A percentile compares a stretch with the other conserved stretches of the same genome.
phyloP scores from a whole-genome alignment of 2,797 vertebrate species.

The Schizothorax lantsangensis region DNA sequence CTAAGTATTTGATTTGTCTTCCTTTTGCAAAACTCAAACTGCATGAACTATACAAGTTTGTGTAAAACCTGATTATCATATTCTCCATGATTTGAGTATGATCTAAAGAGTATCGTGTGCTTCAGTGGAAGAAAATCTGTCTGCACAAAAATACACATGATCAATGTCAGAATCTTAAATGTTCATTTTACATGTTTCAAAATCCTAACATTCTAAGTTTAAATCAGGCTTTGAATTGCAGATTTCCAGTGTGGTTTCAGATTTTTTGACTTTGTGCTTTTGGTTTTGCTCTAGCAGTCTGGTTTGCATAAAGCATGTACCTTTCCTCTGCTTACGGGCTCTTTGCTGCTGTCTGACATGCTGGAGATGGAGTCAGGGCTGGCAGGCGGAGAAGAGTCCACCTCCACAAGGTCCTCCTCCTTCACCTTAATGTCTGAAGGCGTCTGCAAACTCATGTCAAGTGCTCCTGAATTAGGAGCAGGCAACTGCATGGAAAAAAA shows the following conservation, averaged over 20 bases:
- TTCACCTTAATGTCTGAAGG: conserved; percentile 92
- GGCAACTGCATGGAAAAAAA: conserved; percentile 67
- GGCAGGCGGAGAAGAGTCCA: conserved; percentile 88
- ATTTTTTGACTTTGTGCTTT: neutral
- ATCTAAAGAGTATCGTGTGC: neutral
- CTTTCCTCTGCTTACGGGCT: conserved; percentile 69
- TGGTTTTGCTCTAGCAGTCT: neutral
- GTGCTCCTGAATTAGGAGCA: conserved; percentile 77
- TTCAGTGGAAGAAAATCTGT: neutral
- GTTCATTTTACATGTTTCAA: neutral
- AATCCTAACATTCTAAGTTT: neutral
- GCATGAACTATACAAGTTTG: neutral
- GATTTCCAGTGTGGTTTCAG: neutral
- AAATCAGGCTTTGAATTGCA: neutral
- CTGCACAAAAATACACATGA: neutral
- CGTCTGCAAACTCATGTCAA: conserved; percentile 83
- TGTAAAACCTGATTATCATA: neutral
- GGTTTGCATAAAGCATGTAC: conserved; percentile 53
- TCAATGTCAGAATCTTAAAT: conserved; percentile 1
- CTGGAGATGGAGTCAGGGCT: conserved; percentile 84
- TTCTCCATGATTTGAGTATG: neutral
- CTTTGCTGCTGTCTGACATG: conserved; percentile 72
- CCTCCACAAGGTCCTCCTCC: conserved; percentile 91
- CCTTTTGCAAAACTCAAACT: neutral
- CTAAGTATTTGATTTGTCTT: neutral